These are phyloP conservation scores for Gymnoscopelus microlampas DNA, from an alignment of 2,797 vertebrate genomes.

Conservation along the genomic window DNA sequence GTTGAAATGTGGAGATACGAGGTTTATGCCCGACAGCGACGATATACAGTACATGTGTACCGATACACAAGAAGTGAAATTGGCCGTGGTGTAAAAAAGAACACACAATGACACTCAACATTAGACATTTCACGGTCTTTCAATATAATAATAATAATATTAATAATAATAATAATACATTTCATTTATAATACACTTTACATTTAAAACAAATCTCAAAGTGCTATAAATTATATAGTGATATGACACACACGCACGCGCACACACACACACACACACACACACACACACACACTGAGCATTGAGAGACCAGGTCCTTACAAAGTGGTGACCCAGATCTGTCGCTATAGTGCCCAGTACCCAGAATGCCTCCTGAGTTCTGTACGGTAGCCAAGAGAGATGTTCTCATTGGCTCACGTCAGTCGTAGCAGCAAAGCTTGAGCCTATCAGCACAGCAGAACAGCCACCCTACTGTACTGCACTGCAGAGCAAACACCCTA, in stretches of 20 bases:
- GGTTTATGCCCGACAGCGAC: too few relatives aligned
- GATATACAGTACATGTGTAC: too few relatives aligned
- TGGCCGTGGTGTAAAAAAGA: too few relatives aligned
- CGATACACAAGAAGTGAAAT: not conserved
- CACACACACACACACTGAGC: not conserved
- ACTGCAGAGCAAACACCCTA: not conserved
- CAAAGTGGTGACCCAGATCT: constrained; percentile 61
- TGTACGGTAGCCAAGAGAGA: constrained; percentile 12
- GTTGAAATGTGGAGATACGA: too few relatives aligned
- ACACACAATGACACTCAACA: not conserved
- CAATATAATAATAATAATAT: not conserved
- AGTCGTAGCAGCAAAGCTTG: not conserved
- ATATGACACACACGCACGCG: constrained; percentile 3
- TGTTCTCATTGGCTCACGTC: constrained; percentile 34
- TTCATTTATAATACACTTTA: not conserved
- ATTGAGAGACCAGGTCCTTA: constrained; percentile 11
- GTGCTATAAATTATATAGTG: too few relatives aligned
- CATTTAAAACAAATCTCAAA: too few relatives aligned
- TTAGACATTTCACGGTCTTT: not conserved
- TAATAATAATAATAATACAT: too few relatives aligned
- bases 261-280: not conserved
- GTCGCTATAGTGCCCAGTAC: constrained; percentile 37
- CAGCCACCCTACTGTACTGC: not conserved
- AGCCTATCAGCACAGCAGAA: not conserved
- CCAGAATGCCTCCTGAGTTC: constrained; percentile 46